Base-by-base conservation (phyloP, 2,113 vertebrate species). In the Passer domesticus region DNA sequence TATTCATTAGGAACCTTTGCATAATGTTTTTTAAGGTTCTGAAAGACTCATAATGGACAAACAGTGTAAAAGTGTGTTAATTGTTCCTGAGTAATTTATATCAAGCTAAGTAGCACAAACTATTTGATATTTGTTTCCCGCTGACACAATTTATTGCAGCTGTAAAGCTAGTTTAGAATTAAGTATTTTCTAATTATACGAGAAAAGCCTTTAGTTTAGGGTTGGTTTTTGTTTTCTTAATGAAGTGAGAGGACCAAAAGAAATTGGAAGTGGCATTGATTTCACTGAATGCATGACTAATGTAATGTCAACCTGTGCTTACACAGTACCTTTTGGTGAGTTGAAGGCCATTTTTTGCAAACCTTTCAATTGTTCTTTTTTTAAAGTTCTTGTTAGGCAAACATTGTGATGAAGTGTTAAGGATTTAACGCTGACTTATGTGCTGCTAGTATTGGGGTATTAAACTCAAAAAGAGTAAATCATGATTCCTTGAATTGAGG, bases 311-410 rank as follows among this genome's bases (percentile, higher is more conserved):
- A 0, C 56, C 58, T 35, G 17, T 87, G 83, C 83, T 93, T 89
- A 39, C 56, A 25, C 7, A 22, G 69, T 87, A 27, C 41, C 33
- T 95, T 78, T 82, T 2, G 2, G 19, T 12, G 49, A 53, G 14
- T 6, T 44, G 28, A 80, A 80, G 17, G 59, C 47, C 77, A 16
- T 1, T 88, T 93, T 81, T 75, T 89, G 23, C 66, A 69, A 89
- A 55, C 37, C 8, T 93, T 93, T 64, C 60, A 18, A 49, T 52
- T 90, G 64, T 75, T 96, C 60, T 75, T 56, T 88, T 92, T 94
- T 82, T 23, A 35, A 95, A 80, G 64, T 25, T 89, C 52, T 78
- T 69, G n/a, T 84, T 86, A 84, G 50, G 64, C 69, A 93, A 84
- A 75, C 15, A 4, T 78, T 75, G 49, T 2, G 9, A 59, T 75